Base-by-base conservation (phyloP, 2,888 invertebrate genomes). In the Dexiosoma caninum region DNA sequence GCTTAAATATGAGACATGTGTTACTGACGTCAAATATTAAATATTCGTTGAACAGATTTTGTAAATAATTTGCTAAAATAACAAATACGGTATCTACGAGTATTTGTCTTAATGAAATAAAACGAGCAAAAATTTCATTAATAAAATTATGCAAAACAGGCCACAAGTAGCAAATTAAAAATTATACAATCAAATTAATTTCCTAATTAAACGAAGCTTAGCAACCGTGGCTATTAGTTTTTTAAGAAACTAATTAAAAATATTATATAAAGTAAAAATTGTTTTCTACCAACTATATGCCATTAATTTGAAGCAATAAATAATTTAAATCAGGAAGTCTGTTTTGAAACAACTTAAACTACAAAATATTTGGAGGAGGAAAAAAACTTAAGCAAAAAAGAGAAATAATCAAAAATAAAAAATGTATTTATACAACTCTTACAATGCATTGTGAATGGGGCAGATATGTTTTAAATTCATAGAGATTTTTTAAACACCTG, bases 121-220 rank as follows among this genome's bases (percentile, higher is more conserved):
- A 32, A 27, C 14, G 1, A 27, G 6, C 27, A 21, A 23, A 62
- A 72, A 53, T 62, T 72, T 72, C 72, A 55, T 64, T 64, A 64
- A 44, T 51, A 55, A 19, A 32, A 35, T 35, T 62, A 72, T 72
- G 72, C 60, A 64, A 64, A 72, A 37, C 35, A 27, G 55, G 10
- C 23, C 27, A 51, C 8, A 62, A 35, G 9, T n/a, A 6, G 1
- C 35, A 14, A 19, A 5, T 27, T 27, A 27, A 27, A 27, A 27
- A 3, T 27, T 27, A 27, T 27, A 27, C 27, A 27, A 27, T 6
- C 27, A 27, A 27, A 27, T 27, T 27, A 27, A 37, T 66, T 66
- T 57, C 27, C 23, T 64, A 57, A 49, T 51, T 23, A 49, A n/a
- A 49, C 49, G n/a, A 23, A 53, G 19, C 23, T 37, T 16, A 49